Conservation (phyloP, 2,113 vertebrate species). For the Zosterops hypoxanthus region DNA sequence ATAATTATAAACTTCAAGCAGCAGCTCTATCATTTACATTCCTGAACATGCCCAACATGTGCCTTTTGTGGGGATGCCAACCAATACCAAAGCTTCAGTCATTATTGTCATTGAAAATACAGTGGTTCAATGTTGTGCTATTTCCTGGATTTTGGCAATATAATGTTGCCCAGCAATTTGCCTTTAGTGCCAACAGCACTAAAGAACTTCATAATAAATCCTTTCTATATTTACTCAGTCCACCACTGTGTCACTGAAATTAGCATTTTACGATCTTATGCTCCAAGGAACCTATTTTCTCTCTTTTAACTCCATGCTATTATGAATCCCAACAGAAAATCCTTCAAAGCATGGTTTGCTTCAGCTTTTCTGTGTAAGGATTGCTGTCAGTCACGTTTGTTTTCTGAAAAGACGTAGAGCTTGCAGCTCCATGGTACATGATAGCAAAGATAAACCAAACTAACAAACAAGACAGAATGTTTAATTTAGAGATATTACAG, state of each 20-base stretch:
- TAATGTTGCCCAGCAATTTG: conserved; percentile 68
- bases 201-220: conserved; percentile 73
- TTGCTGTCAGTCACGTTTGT: not conserved
- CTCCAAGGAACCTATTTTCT: conserved; percentile 73
- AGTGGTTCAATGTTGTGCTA: conserved; percentile 68
- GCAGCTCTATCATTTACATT: conserved; percentile 77
- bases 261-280: conserved; percentile 72
- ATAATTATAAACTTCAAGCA: conserved; percentile 75
- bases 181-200: conserved; percentile 59
- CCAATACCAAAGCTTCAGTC: conserved; percentile 64
- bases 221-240: conserved; percentile 75
- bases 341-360: conserved; percentile 14
- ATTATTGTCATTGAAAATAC: conserved; percentile 72
- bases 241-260: conserved; percentile 71
- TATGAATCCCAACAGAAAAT: conserved; percentile 50
- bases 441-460: conserved; percentile 22
- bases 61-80: conserved; percentile 75
- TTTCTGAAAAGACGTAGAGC: not conserved
- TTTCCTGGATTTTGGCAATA: conserved; percentile 71
- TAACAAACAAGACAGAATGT: conserved; percentile 9
- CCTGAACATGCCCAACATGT: conserved; percentile 73
- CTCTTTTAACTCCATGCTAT: conserved; percentile 45
- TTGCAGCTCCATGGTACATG: not conserved
- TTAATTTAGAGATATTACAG: conserved; percentile 24
- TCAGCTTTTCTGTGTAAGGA: not conserved